Conservation (phyloP, 1,140 invertebrate species). For the Ctenoplectra terminalis region DNA sequence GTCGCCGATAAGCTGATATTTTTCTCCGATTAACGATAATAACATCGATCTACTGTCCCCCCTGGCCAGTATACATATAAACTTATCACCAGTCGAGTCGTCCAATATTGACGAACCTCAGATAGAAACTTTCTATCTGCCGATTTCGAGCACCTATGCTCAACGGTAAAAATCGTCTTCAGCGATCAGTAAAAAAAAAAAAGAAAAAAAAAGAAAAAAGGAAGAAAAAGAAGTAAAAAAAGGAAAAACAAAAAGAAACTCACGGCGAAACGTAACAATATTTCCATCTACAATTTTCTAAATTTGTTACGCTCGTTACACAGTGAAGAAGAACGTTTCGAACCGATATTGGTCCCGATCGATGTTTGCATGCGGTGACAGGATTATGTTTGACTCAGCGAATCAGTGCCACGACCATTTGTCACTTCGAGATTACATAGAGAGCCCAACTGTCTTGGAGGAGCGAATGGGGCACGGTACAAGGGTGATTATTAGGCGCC, state of each 20-base stretch:
- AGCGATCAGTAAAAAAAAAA: conserved; percentile 36
- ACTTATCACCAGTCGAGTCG: conserved; percentile 26
- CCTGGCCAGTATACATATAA: not conserved
- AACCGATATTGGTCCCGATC: conserved; percentile 74
- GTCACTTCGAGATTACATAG: conserved; percentile 78
- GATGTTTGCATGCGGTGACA: conserved; percentile 78
- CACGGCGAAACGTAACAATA: no score
- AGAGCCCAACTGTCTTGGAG: conserved; percentile 74
- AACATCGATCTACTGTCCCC: not conserved
- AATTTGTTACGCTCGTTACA: conserved; percentile 22
- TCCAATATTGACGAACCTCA: conserved; percentile 25
- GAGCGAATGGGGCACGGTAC: conserved; percentile 52
- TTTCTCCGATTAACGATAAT: conserved; percentile 49
- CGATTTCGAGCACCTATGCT: conserved; percentile 15
- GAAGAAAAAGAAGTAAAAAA: no score
- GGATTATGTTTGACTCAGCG: conserved; percentile 79
- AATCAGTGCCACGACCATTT: conserved; percentile 78
- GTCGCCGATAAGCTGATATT: conserved; percentile 39
- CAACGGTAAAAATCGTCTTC: conserved; percentile 22
- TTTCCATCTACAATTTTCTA: conserved; percentile 1
- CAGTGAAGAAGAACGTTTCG: conserved; percentile 32
- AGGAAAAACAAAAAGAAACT: no score
- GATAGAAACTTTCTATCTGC: conserved; percentile 2
- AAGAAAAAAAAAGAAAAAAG: not conserved
- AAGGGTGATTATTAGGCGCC: conserved; percentile 66